Evolutionary conservation across 1,140 invertebrate genomes (phyloP).

Genomic region (Caenorhabditis briggsae): DNA sequence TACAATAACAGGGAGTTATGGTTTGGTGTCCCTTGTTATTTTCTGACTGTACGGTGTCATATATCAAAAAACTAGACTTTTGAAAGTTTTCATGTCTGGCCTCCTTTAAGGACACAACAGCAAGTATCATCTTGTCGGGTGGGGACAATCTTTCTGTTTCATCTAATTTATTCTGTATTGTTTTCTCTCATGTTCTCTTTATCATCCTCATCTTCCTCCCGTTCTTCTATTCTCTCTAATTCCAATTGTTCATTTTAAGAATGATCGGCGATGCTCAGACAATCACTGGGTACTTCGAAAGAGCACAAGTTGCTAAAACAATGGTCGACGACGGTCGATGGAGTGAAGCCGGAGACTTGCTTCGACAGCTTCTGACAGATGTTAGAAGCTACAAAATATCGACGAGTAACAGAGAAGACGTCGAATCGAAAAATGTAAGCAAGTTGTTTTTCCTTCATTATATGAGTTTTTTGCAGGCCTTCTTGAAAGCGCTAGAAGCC

Average conservation of each 20-base stretch:
- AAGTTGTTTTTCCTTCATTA: neutral
- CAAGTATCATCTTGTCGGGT: neutral
- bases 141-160: slow-evolving; percentile 13
- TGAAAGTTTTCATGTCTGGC: no score
- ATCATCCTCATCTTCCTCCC: neutral
- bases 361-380: slow-evolving; percentile 2
- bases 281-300: slow-evolving; percentile 13
- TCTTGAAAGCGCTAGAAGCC: neutral
- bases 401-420: neutral
- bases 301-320: slow-evolving; percentile 39
- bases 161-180: slow-evolving; percentile 15
- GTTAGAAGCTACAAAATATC: slow-evolving; percentile 1
- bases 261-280: slow-evolving; percentile 5
- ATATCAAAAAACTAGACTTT: no score
- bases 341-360: neutral
- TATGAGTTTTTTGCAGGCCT: neutral
- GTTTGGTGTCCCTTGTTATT: no score
- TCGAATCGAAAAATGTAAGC: neutral
- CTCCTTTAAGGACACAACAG: no score
- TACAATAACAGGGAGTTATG: no score
- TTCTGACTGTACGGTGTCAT: no score
- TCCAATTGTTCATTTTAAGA: neutral
- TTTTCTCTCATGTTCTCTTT: neutral
- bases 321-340: slow-evolving; percentile 16
- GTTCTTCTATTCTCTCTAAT: neutral